Evolutionary conservation across 2,113 vertebrate species (phyloP).

Genomic region (Numida meleagris): DNA sequence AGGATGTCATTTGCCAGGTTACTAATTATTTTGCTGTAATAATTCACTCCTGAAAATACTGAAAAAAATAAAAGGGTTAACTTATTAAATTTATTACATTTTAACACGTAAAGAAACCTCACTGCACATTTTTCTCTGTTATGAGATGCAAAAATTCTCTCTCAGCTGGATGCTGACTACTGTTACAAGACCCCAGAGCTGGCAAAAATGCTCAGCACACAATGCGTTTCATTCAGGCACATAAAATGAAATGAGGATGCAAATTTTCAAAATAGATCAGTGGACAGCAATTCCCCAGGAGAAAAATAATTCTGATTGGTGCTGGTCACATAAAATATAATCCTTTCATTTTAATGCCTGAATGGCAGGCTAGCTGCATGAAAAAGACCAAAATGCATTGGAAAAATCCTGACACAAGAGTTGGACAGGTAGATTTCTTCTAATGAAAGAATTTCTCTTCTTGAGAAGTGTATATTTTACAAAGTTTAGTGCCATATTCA

Average conservation of each 20-base stretch:
- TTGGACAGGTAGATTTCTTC: conserved; percentile 5
- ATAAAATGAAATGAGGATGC: conserved; percentile 50
- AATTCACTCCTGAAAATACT: conserved; percentile 74
- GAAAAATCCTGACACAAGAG: neutral
- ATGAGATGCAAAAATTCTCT: conserved; percentile 36
- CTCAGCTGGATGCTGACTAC: conserved; percentile 15
- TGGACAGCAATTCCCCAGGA: conserved; percentile 20
- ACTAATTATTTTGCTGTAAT: conserved; percentile 84
- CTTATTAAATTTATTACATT: neutral
- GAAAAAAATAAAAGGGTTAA: neutral
- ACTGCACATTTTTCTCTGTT: neutral
- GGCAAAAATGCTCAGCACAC: conserved; percentile 34
- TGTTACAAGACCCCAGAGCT: neutral
- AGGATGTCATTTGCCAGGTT: conserved; percentile 72
- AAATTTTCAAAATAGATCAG: conserved; percentile 57
- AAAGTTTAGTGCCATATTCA: neutral
- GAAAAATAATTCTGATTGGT: conserved; percentile 17
- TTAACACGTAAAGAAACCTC: conserved; percentile 3
- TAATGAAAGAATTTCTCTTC: conserved; percentile 3
- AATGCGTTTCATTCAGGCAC: conserved; percentile 33
- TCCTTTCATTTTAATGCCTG: conserved; percentile 47
- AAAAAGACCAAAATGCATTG: neutral
- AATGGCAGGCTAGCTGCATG: neutral
- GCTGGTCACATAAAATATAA: conserved; percentile 36
- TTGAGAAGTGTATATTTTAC: neutral